These are phyloP conservation scores for Actinia tenebrosa DNA, from an alignment of 64 coral and sea anemone species.

Conservation along the genomic window DNA sequence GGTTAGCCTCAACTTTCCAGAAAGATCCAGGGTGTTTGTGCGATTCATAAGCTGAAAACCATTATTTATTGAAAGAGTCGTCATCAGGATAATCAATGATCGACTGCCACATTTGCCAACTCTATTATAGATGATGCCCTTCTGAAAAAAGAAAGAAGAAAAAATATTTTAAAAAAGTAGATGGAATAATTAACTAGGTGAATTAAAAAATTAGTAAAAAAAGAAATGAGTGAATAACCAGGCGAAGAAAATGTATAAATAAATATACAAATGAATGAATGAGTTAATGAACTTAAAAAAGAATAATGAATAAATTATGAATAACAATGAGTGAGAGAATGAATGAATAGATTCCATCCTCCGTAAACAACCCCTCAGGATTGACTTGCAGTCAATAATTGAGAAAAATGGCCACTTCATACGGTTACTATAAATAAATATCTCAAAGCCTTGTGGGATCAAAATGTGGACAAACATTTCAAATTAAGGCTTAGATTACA, in stretches of 20 bases:
- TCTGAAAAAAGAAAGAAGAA: neutral
- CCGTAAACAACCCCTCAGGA: too few relatives aligned
- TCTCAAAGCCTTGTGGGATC: too few relatives aligned
- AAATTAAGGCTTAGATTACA: too few relatives aligned
- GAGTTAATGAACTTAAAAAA: too few relatives aligned
- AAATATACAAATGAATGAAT: neutral
- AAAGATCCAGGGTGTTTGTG: neutral
- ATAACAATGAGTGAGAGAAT: neutral
- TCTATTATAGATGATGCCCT: conserved; percentile 15
- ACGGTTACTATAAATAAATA: too few relatives aligned
- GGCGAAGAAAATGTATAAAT: neutral
- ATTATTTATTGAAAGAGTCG: neutral
- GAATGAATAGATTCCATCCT: too few relatives aligned
- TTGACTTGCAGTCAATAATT: too few relatives aligned
- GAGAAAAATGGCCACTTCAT: too few relatives aligned
- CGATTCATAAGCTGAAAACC: neutral
- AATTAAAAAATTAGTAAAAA: neutral
- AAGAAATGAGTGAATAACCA: neutral
- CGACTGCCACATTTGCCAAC: conserved; percentile 29
- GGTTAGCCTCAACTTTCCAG: neutral
- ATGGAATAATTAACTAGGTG: neutral
- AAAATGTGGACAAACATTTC: too few relatives aligned
- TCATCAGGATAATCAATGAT: conserved; percentile 4
- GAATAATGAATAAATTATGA: neutral
- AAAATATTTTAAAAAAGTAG: neutral